phyloP scores from a whole-genome alignment of 2,797 vertebrate genomes.

The Apogon hyalosoma region DNA sequence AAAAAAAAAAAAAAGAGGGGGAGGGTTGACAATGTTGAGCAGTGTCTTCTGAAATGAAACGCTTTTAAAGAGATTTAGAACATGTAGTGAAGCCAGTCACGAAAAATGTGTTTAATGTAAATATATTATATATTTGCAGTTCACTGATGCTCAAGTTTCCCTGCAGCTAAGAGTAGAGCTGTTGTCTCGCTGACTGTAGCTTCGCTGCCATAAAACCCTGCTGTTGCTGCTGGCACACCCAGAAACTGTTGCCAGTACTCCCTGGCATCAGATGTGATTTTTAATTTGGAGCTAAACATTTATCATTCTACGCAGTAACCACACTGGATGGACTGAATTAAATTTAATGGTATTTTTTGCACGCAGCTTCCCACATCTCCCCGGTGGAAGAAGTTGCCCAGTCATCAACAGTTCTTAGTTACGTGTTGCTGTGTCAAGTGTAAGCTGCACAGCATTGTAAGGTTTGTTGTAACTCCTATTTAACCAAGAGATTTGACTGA shows the following conservation, averaged over 20 bases:
- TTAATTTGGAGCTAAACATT: constrained; percentile 57
- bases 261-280: constrained; percentile 39
- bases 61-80: constrained; percentile 24
- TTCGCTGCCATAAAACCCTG: constrained; percentile 48
- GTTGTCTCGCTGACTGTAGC: constrained; percentile 10
- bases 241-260: constrained; percentile 46
- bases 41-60: constrained; percentile 23
- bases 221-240: constrained; percentile 32
- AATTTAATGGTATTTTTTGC: constrained; percentile 15
- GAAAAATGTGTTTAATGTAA: constrained; percentile 33
- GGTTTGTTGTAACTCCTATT: constrained; percentile 6
- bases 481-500: constrained; percentile 1
- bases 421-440: background rate
- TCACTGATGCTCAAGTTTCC: constrained; percentile 31
- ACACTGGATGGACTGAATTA: constrained; percentile 37
- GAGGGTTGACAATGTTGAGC: background rate
- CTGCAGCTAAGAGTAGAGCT: constrained; percentile 41
- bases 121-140: constrained; percentile 19
- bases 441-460: background rate
- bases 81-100: constrained; percentile 31
- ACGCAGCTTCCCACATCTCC: constrained; percentile 22
- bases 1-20: background rate
- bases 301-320: constrained; percentile 44
- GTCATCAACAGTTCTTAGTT: background rate
- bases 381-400: constrained; percentile 1